A percentile compares a stretch with the other conserved stretches of the same genome.
phyloP scores from a whole-genome alignment of 37 sponge, comb jelly and placozoan species.

The Agelas oroides region DNA sequence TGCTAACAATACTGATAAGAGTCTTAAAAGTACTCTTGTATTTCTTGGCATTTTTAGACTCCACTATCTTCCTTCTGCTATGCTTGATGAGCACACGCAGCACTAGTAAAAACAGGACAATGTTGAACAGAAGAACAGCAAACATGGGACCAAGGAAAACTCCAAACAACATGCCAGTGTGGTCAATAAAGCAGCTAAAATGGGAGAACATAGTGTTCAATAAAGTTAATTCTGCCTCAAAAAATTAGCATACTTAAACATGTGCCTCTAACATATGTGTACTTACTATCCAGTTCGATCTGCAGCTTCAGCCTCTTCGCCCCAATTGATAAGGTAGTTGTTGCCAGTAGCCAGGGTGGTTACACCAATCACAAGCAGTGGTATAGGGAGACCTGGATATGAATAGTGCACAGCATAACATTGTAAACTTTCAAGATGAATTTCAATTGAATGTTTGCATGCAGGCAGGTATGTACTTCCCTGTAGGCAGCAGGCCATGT shows the following conservation, averaged over 20 bases:
- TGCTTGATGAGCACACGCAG: slow-evolving; percentile 19
- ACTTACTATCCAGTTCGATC: no score
- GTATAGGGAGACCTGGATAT: no score
- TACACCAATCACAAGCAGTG: slow-evolving; percentile 3
- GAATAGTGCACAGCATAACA: no score
- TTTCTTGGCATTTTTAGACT: not conserved
- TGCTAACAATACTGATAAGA: slow-evolving; percentile 27
- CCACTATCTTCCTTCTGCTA: not conserved
- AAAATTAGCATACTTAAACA: no score
- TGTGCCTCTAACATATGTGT: no score
- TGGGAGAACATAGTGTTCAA: not conserved
- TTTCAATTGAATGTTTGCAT: no score
- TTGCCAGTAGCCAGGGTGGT: slow-evolving; percentile 31
- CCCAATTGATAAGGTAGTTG: slow-evolving; percentile 28
- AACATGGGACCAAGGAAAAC: slow-evolving; percentile 31
- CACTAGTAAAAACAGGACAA: slow-evolving; percentile 16
- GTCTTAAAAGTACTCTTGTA: slow-evolving; percentile 12
- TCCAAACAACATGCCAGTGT: slow-evolving; percentile 34
- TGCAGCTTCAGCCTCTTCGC: not conserved
- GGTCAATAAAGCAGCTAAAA: slow-evolving; percentile 33
- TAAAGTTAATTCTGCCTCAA: no score
- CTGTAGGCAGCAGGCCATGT: no score
- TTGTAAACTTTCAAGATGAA: no score
- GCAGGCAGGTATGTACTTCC: no score
- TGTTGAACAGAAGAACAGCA: slow-evolving; percentile 20